Conservation (phyloP, 2,888 invertebrate species). For the Drosophila borborema region DNA sequence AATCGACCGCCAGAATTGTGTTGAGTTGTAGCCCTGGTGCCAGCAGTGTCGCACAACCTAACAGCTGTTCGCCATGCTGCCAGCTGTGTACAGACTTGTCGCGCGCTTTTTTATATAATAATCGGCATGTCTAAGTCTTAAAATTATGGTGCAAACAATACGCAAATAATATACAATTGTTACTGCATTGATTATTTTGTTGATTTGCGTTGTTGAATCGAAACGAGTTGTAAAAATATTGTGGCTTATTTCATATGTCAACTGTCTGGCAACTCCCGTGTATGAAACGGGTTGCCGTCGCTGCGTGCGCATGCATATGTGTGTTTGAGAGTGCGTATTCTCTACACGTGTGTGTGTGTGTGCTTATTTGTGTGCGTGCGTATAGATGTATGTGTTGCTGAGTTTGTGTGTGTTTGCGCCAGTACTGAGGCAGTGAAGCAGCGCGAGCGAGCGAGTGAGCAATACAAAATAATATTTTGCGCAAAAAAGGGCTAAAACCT, state of each 20-base stretch:
- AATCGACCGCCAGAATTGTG: constrained; percentile 17
- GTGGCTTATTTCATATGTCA: background rate
- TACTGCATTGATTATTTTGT: background rate
- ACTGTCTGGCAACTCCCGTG: constrained; percentile 47
- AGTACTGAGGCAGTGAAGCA: constrained; percentile 49
- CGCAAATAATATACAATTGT: background rate
- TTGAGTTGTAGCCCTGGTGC: constrained; percentile 35
- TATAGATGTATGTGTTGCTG: constrained; percentile 31
- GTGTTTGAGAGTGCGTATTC: constrained; percentile 40
- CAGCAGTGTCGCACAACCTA: constrained; percentile 42
- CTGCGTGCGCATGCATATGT: constrained; percentile 57
- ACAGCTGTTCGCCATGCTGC: constrained; percentile 48
- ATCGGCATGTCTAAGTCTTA: background rate
- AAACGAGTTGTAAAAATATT: background rate
- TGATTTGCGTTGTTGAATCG: background rate
- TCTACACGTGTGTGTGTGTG: background rate
- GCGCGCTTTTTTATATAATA: constrained; percentile 35
- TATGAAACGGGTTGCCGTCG: constrained; percentile 41
- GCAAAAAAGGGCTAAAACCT: constrained; percentile 70
- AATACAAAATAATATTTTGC: constrained; percentile 75
- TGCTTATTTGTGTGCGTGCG: constrained; percentile 4
- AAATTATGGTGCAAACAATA: background rate
- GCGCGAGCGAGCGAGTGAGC: constrained; percentile 76
- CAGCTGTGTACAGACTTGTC: constrained; percentile 17
- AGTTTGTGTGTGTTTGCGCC: constrained; percentile 48